These are phyloP conservation scores for Drosophila lacteicornis DNA, from an alignment of 1,140 invertebrate genomes.

Conservation along the genomic window DNA sequence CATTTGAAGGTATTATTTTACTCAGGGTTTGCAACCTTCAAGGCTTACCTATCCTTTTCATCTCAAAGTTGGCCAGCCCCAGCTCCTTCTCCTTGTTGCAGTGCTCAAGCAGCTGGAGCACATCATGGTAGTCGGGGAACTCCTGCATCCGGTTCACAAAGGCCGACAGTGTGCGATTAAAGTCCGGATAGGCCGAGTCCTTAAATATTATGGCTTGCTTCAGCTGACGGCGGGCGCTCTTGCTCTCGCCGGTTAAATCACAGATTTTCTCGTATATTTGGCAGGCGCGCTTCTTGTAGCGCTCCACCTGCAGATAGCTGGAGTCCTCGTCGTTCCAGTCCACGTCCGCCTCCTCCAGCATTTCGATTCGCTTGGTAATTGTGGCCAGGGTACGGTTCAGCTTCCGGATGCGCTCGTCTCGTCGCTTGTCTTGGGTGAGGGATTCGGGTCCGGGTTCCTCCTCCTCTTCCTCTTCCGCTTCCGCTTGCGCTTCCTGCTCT, in stretches of 20 bases:
- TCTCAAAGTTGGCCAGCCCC: slow-evolving; percentile 76
- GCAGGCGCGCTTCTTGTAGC: slow-evolving; percentile 85
- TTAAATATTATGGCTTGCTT: slow-evolving; percentile 85
- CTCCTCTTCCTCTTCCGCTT: not conserved
- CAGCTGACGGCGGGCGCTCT: slow-evolving; percentile 85
- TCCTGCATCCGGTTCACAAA: slow-evolving; percentile 85
- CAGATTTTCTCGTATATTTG: slow-evolving; percentile 86
- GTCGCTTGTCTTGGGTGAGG: slow-evolving; percentile 56
- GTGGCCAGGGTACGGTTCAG: slow-evolving; percentile 84
- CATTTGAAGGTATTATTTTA: too few species aligned
- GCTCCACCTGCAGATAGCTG: slow-evolving; percentile 86
- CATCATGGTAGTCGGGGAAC: slow-evolving; percentile 87
- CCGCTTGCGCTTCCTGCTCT: not conserved
- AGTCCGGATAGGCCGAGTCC: slow-evolving; percentile 84
- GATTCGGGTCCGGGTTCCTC: not conserved
- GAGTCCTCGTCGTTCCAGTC: slow-evolving; percentile 86
- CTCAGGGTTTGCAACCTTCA: too few species aligned
- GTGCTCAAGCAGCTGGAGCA: slow-evolving; percentile 85
- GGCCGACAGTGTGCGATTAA: slow-evolving; percentile 86
- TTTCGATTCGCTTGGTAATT: slow-evolving; percentile 85
- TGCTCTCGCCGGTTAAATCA: slow-evolving; percentile 85
- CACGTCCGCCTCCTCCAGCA: slow-evolving; percentile 85
- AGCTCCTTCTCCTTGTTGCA: slow-evolving; percentile 85
- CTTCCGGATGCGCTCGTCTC: slow-evolving; percentile 78
- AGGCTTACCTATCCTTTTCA: slow-evolving; percentile 85